Conservation (phyloP, 2,797 vertebrate genomes). For the Botia kubotai region DNA sequence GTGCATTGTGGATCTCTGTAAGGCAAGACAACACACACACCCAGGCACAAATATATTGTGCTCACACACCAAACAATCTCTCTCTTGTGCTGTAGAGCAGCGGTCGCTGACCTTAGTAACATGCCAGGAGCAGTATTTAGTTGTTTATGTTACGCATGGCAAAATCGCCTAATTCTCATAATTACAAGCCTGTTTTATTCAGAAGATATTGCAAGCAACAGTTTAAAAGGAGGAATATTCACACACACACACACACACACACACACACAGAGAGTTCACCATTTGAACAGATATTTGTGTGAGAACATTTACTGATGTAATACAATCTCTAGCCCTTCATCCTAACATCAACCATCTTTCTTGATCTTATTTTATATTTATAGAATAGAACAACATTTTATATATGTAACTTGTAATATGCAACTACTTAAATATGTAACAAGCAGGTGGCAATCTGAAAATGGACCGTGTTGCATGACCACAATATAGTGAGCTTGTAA, state of each 20-base stretch:
- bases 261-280: no score
- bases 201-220: background rate
- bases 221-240: background rate
- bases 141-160: background rate
- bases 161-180: background rate
- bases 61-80: background rate
- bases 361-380: background rate
- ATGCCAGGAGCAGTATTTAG: background rate
- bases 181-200: background rate
- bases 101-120: background rate
- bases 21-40: background rate
- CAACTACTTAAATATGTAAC: background rate
- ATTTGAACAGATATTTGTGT: no score
- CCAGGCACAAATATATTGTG: constrained; percentile 7
- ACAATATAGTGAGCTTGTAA: background rate
- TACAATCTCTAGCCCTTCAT: no score
- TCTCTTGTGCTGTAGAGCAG: background rate
- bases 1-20: constrained; percentile 8
- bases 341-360: no score
- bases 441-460: no score
- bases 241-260: background rate
- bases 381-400: background rate
- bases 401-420: background rate
- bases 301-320: no score
- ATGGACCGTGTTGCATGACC: no score